phyloP scores from a whole-genome alignment of 2,113 vertebrate species.

The Hippocampus zosterae region DNA sequence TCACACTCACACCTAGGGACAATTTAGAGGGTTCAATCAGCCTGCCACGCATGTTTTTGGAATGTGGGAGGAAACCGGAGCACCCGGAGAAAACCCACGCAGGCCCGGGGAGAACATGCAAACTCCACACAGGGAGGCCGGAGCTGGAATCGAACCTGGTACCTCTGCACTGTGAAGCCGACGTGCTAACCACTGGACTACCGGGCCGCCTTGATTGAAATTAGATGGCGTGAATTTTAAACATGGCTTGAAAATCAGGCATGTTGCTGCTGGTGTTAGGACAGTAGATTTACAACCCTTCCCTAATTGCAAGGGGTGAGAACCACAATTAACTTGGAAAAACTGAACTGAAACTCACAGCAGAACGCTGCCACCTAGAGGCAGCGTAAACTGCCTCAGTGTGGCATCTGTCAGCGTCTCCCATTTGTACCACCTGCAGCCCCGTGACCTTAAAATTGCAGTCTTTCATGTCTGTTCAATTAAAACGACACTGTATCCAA shows the following conservation, averaged over 20 bases:
- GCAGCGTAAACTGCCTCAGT: constrained; percentile 45
- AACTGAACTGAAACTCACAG: constrained; percentile 46
- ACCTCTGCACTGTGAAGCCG: no score
- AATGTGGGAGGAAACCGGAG: no score
- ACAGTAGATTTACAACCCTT: background rate
- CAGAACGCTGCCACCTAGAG: constrained; percentile 76
- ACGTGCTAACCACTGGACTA: no score
- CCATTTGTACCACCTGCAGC: constrained; percentile 20
- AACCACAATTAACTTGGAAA: constrained; percentile 30
- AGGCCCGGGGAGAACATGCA: no score
- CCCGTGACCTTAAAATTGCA: constrained; percentile 23
- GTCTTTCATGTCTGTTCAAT: constrained; percentile 28
- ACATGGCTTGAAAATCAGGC: background rate
- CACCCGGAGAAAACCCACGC: no score
- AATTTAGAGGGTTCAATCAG: no score
- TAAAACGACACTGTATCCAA: constrained; percentile 33
- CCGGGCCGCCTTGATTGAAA: no score
- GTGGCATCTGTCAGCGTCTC: constrained; percentile 14
- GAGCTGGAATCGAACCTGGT: no score
- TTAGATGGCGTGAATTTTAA: background rate
- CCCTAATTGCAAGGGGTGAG: constrained; percentile 17
- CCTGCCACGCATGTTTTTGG: no score
- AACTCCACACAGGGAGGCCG: no score
- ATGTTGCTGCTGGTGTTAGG: background rate
- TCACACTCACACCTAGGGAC: no score